Evolutionary conservation across 2,113 vertebrate species (phyloP), one percentile per base, ranked within the genome.

Genomic region (Pseudolaguvia tuberculata): DNA sequence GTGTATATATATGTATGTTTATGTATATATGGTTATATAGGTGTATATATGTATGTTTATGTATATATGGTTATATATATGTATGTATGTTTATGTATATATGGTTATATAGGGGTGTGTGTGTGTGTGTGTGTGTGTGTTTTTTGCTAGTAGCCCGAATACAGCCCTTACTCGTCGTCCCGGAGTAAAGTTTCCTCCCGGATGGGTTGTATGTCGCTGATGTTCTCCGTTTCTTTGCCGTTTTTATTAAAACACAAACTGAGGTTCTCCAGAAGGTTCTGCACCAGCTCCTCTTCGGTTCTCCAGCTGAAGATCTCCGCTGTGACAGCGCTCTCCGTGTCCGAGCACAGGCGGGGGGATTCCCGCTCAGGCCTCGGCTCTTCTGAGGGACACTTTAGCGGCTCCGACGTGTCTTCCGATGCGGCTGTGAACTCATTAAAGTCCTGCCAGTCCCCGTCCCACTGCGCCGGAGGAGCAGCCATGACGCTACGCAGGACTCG

Each of bases 361-460:
- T 90, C 88, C 63, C 91, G 91, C 65, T 72, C 53, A 45, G 84
- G 84, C 81, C 82, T n/a, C n/a, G n/a, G n/a, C n/a, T n/a, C n/a
- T n/a, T n/a, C 86, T 78, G 84, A 13, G 82, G 84, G 89, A 4
- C 84, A 86, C 84, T 92, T 91, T 5, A 92, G 84, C 68, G 86
- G 83, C 75, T 94, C 92, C 76, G 87, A 80, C 29, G 81, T 84
- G 59, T 29, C 67, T 1, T 80, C 87, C 27, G 78, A 73, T 67
- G 90, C 83, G n/a, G 94, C 84, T 85, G 93, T 93, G 82, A 98
- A 98, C 75, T 96, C 96, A 81, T 96, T 95, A 80, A 98, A 98
- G 85, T 98, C 96, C 79, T 98, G 94, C 96, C 96, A 98, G 85
- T 98, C 96, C 79, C 94, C 95, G 18, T 96, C 94, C n/a, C 92